A percentile compares a stretch with the other conserved stretches of the same genome.
These are phyloP conservation scores for Dermatemys mawii DNA, from an alignment of 2,113 vertebrate species.

Conservation along the genomic window DNA sequence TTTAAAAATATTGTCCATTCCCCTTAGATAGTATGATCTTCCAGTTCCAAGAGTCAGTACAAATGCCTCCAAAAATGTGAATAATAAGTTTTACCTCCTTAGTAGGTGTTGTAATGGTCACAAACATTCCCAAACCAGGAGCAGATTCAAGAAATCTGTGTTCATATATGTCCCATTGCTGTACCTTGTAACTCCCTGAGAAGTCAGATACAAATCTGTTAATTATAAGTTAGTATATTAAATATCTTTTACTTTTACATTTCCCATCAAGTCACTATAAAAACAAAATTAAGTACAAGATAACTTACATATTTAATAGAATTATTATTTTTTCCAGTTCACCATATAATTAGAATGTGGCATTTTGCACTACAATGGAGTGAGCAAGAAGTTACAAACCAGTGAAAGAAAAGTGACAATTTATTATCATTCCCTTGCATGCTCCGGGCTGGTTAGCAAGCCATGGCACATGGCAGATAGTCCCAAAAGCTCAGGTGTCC, in stretches of 20 bases:
- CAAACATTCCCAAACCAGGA: constrained; percentile 87
- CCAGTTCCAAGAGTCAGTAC: background rate
- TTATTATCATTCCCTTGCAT: background rate
- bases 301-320: background rate
- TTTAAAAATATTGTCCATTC: background rate
- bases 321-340: background rate
- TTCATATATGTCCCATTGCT: constrained; percentile 81
- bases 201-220: constrained; percentile 17
- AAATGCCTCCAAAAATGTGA: background rate
- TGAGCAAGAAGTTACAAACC: background rate
- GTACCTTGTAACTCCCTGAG: constrained; percentile 86
- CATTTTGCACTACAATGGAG: background rate
- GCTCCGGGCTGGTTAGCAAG: background rate
- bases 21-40: background rate
- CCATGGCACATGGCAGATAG: background rate
- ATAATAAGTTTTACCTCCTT: constrained; percentile 75
- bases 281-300: background rate
- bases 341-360: background rate
- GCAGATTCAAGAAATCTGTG: constrained; percentile 75
- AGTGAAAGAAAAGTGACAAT: background rate
- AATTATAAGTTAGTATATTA: background rate
- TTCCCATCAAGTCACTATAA: background rate
- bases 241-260: background rate
- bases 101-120: constrained; percentile 83
- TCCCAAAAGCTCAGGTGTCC: background rate